A percentile compares a stretch with the other conserved stretches of the same genome.
Conservation (phyloP, 2,888 invertebrate species). For the Tiphia femorata region DNA sequence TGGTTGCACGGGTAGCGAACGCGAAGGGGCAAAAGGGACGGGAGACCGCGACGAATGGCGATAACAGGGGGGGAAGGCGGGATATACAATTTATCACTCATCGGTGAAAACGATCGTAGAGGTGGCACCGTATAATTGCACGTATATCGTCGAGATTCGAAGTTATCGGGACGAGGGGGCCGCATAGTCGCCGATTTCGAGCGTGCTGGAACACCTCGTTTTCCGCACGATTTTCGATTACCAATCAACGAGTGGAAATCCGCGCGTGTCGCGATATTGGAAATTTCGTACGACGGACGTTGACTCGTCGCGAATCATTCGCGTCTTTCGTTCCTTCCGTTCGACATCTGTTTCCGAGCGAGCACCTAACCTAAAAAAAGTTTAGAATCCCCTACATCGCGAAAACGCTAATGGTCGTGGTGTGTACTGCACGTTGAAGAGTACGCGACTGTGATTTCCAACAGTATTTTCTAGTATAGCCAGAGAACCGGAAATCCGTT, state of each 20-base stretch:
- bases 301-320: conserved; percentile 11
- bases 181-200: conserved; percentile 33
- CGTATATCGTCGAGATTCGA: conserved; percentile 27
- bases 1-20: no score
- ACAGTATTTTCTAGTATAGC: no score
- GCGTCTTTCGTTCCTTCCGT: background rate
- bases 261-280: conserved; percentile 37
- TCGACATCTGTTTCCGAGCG: background rate
- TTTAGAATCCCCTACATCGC: no score
- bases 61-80: conserved; percentile 12
- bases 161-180: conserved; percentile 37
- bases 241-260: conserved; percentile 41
- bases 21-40: no score
- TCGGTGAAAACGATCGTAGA: conserved; percentile 44
- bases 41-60: background rate
- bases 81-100: conserved; percentile 41
- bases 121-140: conserved; percentile 40
- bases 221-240: conserved; percentile 47
- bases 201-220: conserved; percentile 32
- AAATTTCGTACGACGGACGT: conserved; percentile 15
- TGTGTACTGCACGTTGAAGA: no score
- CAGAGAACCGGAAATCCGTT: no score
- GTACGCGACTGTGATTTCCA: no score
- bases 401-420: no score
- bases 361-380: no score